Evolutionary conservation across 2,888 invertebrate species (phyloP).

Genomic region (Clistopyga incitator): DNA sequence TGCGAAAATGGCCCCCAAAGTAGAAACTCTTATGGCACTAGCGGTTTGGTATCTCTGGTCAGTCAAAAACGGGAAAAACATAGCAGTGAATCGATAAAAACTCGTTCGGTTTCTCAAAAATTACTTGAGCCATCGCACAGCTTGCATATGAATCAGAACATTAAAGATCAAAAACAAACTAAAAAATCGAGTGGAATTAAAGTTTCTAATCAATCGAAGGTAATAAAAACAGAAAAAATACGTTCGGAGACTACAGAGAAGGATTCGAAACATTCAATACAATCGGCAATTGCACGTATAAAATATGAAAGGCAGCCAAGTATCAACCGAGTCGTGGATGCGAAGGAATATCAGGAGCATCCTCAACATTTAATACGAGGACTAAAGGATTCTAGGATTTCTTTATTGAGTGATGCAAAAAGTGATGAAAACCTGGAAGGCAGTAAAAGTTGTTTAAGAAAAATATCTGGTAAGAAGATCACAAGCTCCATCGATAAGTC

Average conservation of each 20-base stretch:
- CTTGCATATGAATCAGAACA: slow-evolving; percentile 30
- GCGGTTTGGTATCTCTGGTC: slow-evolving; percentile 14
- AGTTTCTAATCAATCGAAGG: slow-evolving; percentile 45
- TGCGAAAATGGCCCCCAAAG: neutral
- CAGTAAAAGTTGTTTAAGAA: slow-evolving; percentile 6
- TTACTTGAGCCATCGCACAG: slow-evolving; percentile 73
- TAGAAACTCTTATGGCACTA: neutral
- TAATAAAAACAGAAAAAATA: slow-evolving; percentile 54
- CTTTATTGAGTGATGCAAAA: slow-evolving; percentile 17
- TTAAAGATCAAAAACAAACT: neutral
- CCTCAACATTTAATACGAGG: slow-evolving; percentile 60
- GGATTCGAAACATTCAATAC: neutral
- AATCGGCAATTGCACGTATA: neutral
- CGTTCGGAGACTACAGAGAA: slow-evolving; percentile 28
- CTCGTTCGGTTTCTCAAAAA: slow-evolving; percentile 75
- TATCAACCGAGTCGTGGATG: slow-evolving; percentile 26
- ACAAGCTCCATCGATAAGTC: slow-evolving; percentile 29
- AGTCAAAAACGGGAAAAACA: slow-evolving; percentile 70
- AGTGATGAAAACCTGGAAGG: slow-evolving; percentile 2
- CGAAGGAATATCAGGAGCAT: slow-evolving; percentile 42
- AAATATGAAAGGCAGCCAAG: neutral
- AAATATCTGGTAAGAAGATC: neutral
- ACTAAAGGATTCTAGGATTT: slow-evolving; percentile 59
- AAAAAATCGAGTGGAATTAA: slow-evolving; percentile 21
- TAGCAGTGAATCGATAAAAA: slow-evolving; percentile 70